phyloP scores from a whole-genome alignment of 2,888 invertebrate genomes.

The Campopleginae sp. region DNA sequence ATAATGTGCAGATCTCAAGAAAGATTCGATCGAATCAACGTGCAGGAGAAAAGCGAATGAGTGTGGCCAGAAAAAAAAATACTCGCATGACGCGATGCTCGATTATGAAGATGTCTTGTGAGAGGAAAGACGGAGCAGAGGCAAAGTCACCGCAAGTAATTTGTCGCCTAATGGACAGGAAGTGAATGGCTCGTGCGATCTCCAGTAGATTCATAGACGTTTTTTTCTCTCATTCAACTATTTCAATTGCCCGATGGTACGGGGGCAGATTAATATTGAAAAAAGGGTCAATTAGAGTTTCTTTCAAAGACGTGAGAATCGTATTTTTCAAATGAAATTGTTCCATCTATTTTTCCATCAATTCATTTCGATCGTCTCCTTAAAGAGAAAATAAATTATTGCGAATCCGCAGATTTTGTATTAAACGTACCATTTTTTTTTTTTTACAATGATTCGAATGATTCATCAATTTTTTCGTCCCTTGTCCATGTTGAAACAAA shows the following conservation, averaged over 20 bases:
- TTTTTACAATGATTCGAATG: no score
- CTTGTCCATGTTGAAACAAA: no score
- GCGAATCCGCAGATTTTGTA: background rate
- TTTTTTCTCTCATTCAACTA: background rate
- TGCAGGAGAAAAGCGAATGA: slow-evolving; percentile 6
- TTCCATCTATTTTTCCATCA: background rate
- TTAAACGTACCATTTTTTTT: no score
- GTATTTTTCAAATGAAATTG: background rate
- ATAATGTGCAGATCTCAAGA: background rate
- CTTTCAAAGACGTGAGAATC: background rate
- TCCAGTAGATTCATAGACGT: background rate
- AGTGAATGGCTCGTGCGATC: slow-evolving; percentile 36
- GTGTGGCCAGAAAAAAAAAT: background rate
- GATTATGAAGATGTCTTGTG: slow-evolving; percentile 27
- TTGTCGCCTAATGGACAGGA: slow-evolving; percentile 50
- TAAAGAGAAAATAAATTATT: background rate
- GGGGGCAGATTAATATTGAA: background rate
- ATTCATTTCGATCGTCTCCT: background rate
- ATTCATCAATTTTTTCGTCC: no score
- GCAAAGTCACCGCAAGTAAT: slow-evolving; percentile 52
- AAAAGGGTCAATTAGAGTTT: background rate
- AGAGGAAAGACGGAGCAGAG: slow-evolving; percentile 8
- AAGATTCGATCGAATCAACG: background rate
- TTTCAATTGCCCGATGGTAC: background rate
- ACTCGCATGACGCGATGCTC: slow-evolving; percentile 16